These are phyloP conservation scores for Melanotaenia parkinsoni DNA, from an alignment of 2,797 vertebrate genomes.

Conservation along the genomic window DNA sequence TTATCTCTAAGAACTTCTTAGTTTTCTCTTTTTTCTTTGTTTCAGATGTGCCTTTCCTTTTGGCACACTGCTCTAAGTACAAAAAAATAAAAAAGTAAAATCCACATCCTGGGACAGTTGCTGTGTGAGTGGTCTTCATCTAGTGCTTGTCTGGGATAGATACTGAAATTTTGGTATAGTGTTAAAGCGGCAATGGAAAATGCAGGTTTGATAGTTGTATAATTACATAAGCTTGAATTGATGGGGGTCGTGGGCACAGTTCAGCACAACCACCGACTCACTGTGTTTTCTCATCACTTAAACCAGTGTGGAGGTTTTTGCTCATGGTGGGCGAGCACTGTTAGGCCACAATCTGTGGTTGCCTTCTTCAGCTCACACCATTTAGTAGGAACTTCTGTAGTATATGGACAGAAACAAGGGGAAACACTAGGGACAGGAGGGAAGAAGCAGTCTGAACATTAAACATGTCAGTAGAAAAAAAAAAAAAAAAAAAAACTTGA, in stretches of 20 bases:
- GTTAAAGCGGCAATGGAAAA: neutral
- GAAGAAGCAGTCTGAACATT: conserved; percentile 10
- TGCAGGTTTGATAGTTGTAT: neutral
- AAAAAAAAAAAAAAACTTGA: neutral
- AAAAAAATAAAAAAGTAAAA: no score
- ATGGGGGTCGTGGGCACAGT: conserved; percentile 42
- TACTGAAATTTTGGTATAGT: neutral
- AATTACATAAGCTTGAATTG: conserved; percentile 38
- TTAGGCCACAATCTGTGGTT: conserved; percentile 33
- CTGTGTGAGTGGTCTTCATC: neutral
- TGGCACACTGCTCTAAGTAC: neutral
- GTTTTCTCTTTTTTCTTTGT: no score
- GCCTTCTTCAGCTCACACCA: conserved; percentile 46
- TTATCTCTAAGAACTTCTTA: no score
- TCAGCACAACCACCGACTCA: conserved; percentile 39
- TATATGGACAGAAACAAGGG: neutral
- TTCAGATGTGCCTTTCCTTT: no score
- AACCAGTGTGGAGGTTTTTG: conserved; percentile 12
- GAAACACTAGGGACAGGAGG: neutral
- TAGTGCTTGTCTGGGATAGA: no score
- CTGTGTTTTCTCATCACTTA: conserved; percentile 31
- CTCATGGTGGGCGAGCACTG: conserved; percentile 15
- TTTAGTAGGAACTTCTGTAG: conserved; percentile 11
- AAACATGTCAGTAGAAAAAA: neutral
- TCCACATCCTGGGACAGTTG: neutral